A percentile compares a stretch with the other conserved stretches of the same genome.
Evolutionary conservation across 2,888 invertebrate species (phyloP).

Genomic region (Brachypalpus laphriformis): DNA sequence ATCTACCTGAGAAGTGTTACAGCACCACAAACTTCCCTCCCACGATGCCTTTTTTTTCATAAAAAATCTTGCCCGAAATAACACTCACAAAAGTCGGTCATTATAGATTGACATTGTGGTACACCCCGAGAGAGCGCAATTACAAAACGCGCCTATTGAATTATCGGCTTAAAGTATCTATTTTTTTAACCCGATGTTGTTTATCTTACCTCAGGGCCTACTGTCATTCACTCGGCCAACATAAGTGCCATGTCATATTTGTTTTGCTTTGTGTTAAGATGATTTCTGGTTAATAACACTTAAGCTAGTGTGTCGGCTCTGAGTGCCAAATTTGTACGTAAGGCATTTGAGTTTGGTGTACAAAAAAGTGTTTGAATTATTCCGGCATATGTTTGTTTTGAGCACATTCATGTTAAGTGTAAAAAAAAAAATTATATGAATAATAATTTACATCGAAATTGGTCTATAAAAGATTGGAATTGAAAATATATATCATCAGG

Average conservation of each 20-base stretch:
- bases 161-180: slow-evolving; percentile 56
- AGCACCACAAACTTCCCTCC: slow-evolving; percentile 32
- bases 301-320: neutral
- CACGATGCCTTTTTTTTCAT: slow-evolving; percentile 30
- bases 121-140: slow-evolving; percentile 27
- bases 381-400: slow-evolving; percentile 20
- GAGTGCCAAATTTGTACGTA: slow-evolving; percentile 40
- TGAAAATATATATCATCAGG: neutral
- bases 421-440: slow-evolving; percentile 7
- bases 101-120: slow-evolving; percentile 60
- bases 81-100: slow-evolving; percentile 52
- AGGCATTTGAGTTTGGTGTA: slow-evolving; percentile 20
- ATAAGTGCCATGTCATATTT: slow-evolving; percentile 58
- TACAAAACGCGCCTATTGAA: slow-evolving; percentile 57
- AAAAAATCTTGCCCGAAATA: slow-evolving; percentile 9
- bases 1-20: neutral
- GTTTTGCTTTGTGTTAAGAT: slow-evolving; percentile 31
- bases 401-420: slow-evolving; percentile 24
- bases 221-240: slow-evolving; percentile 54
- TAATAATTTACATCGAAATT: slow-evolving; percentile 47
- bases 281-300: slow-evolving; percentile 63
- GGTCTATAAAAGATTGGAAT: slow-evolving; percentile 12
- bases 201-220: slow-evolving; percentile 44
- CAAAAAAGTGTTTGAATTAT: slow-evolving; percentile 27
- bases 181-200: slow-evolving; percentile 19